Evolutionary conservation across 2,797 vertebrate genomes (phyloP).

Genomic region (Ctenopoma kingsleyae): DNA sequence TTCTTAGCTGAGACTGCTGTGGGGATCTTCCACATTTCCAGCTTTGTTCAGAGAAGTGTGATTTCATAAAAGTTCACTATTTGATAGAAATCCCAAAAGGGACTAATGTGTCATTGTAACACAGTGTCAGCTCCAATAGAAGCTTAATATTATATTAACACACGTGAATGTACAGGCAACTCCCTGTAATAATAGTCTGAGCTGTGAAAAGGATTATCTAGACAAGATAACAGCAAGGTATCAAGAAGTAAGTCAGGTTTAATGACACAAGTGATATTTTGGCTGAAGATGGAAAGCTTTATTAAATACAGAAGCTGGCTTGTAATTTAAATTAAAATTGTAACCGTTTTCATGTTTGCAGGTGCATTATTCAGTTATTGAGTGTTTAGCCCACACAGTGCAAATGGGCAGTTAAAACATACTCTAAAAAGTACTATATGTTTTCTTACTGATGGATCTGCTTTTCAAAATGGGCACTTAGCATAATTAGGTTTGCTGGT

Average conservation of each 20-base stretch:
- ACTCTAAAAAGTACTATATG: not conserved
- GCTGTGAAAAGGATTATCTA: constrained; percentile 38
- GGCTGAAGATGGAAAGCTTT: constrained; percentile 3
- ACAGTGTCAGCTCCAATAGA: constrained; percentile 29
- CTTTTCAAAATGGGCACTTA: constrained; percentile 25
- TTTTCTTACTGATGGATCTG: constrained; percentile 15
- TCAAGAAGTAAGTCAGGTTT: constrained; percentile 41
- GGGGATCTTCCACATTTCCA: constrained; percentile 64
- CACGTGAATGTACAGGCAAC: constrained; percentile 40
- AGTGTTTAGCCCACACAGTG: not conserved
- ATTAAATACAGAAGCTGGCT: not conserved
- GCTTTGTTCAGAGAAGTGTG: constrained; percentile 56
- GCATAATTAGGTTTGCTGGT: not conserved
- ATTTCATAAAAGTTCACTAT: constrained; percentile 64
- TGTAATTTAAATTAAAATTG: not conserved
- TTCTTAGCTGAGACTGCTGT: constrained; percentile 69
- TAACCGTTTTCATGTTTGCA: not conserved
- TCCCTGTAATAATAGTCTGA: constrained; percentile 44
- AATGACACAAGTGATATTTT: constrained; percentile 42
- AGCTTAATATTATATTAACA: constrained; percentile 44
- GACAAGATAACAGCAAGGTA: constrained; percentile 45
- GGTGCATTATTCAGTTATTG: not conserved
- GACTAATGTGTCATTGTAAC: constrained; percentile 46
- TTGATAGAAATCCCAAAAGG: constrained; percentile 51
- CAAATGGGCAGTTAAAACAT: not conserved